Evolutionary conservation across 1,140 invertebrate species (phyloP).

Genomic region (Meloidogyne floridensis): DNA sequence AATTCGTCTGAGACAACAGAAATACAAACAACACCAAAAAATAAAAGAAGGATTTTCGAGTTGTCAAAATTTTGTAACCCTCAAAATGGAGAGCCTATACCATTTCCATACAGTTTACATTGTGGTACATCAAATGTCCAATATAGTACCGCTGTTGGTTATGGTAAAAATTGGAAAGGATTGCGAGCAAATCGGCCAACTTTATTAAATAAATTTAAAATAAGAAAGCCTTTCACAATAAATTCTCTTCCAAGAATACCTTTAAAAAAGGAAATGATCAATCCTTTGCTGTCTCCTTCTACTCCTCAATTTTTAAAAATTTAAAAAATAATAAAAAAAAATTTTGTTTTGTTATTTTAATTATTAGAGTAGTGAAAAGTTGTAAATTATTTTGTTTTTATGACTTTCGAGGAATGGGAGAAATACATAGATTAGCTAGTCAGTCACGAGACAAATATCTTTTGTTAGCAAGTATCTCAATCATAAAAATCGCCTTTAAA

Average conservation of each 20-base stretch:
- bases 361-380: no score
- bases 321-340: no score
- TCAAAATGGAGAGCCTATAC: background rate
- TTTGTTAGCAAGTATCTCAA: no score
- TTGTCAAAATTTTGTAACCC: background rate
- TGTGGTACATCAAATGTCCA: background rate
- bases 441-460: no score
- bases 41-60: background rate
- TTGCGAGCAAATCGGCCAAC: background rate
- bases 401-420: no score
- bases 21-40: background rate
- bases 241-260: background rate
- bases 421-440: no score
- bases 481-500: no score
- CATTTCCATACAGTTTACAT: background rate
- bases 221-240: background rate
- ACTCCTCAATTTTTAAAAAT: background rate
- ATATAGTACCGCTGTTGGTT: background rate
- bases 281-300: background rate
- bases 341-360: background rate
- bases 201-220: background rate
- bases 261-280: background rate
- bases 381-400: no score
- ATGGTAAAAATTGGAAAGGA: background rate
- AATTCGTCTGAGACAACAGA: no score